Base-by-base conservation (phyloP, 2,888 invertebrate genomes). In the Cyrtodaria siliqua region DNA sequence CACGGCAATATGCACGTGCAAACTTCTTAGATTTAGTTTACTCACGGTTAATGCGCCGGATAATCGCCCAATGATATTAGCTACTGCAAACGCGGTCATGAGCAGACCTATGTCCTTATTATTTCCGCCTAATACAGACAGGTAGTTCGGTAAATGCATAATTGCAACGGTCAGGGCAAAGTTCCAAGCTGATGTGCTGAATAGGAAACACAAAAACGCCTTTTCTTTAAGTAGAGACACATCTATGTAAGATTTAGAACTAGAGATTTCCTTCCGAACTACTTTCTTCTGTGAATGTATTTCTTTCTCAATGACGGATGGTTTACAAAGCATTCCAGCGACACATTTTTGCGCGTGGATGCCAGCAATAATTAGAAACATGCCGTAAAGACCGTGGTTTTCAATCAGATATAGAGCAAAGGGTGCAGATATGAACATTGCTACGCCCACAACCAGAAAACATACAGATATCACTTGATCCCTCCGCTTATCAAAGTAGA, bases 401-500 rank as follows among this genome's bases (percentile, higher is more conserved):
- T 66, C 60, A 2, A 82, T 40, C 0, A 82, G 40, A 14, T 59
- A 53, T 2, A 80, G 59, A 12, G 71, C 76, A 1, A 83, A 40
- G 1, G 83, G 79, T 2, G 85, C 78, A 9, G 81, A 76, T 16
- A 68, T 27, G 12, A 83, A 74, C 74, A 83, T 83, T 3, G 73
- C 81, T 8, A 82, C 24, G 12, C 83, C 85, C 1, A 78, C 69
- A 9, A 73, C 57, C 1, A 64, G 18, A 20, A 80, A 79, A 1
- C 67, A 70, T 8, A 56, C 14, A 6, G 80, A 70, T 2, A 80
- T 49, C 18, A 73, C 69, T 1, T 60, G 29, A 24, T 77, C 66
- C n/a, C 76, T 64, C 23, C 71, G 62, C 33, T 70, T 69, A 16
- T 77, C 56, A 61, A 85, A 85, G 62, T 83, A 83, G 60, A 76